Base-by-base conservation (phyloP, 2,113 vertebrate species). In the Vicugna pacos region DNA sequence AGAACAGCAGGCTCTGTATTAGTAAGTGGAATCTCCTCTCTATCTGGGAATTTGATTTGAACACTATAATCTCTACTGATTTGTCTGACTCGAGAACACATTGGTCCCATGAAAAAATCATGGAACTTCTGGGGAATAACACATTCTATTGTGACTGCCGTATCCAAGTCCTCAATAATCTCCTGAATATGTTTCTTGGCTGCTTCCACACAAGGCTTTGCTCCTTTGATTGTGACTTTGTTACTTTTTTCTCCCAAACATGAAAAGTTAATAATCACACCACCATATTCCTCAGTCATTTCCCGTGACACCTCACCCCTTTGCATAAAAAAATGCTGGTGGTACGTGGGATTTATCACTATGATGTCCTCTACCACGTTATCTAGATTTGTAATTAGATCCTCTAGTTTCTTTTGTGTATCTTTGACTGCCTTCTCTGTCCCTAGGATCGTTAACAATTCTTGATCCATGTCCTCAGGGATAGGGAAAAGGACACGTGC, bases 281-380 rank as follows among this genome's bases (percentile, higher is more conserved):
- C 99, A 0, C 99, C 99, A n/a, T 99, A 99, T 81, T 99, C 99
- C 91, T 99, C 99, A 0, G 98, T 98, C 88, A 99, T 98, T 97
- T 99, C 98, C 72, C 98, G 97, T 92, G 99, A 98, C 80, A 99
- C 98, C 93, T 99, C 99, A 9, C 98, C 98, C 70, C 98, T 97
- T 75, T 98, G 98, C 38, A 98, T 98, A 91, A 99, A 98, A 28
- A 99, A 99, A 96, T 99, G 97, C 1, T 99, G 98, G 91, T 99
- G 98, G 94, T 99, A 98, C 42, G 98, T 98, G 17, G 97, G 95
- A 0, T 99, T 99, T 50, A 99, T 98, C 0, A 98, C 90, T 98
- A 99, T 99, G 92, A 86, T 97, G 96, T 99, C 99, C 95, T 99
- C 99, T 19, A 99, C 97, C 50, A 99, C 98, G 30, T 99, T 98